Evolutionary conservation across 2,797 vertebrate genomes (phyloP).

Genomic region (Salmo trutta): DNA sequence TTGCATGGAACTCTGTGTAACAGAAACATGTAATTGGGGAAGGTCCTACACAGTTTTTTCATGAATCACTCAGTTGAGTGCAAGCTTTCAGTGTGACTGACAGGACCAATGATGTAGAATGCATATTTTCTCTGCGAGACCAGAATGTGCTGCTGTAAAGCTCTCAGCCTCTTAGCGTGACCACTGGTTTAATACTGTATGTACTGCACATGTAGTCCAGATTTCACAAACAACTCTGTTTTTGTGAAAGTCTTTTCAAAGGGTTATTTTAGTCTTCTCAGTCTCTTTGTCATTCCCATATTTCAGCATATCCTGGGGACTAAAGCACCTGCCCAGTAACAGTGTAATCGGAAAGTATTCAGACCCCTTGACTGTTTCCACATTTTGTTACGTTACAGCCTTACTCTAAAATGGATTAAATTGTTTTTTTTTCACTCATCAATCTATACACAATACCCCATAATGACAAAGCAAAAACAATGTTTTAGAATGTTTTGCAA

Average conservation of each 20-base stretch:
- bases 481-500: too few species aligned
- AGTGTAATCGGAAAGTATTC: too few species aligned
- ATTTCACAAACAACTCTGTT: neutral
- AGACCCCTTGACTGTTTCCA: too few species aligned
- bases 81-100: neutral
- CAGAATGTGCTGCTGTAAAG: neutral
- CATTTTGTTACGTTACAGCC: too few species aligned
- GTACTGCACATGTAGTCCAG: neutral
- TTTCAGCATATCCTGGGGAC: neutral
- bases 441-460: too few species aligned
- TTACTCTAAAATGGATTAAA: too few species aligned
- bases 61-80: neutral
- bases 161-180: neutral
- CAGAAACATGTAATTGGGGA: neutral
- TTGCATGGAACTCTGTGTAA: neutral
- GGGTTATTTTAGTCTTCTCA: neutral
- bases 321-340: neutral
- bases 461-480: too few species aligned
- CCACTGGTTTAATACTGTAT: neutral
- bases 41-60: neutral
- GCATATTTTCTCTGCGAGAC: neutral
- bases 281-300: neutral
- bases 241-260: neutral
- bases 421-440: too few species aligned
- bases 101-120: neutral